Base-by-base conservation (phyloP, 2,113 vertebrate species). In the Dromaius novaehollandiae region DNA sequence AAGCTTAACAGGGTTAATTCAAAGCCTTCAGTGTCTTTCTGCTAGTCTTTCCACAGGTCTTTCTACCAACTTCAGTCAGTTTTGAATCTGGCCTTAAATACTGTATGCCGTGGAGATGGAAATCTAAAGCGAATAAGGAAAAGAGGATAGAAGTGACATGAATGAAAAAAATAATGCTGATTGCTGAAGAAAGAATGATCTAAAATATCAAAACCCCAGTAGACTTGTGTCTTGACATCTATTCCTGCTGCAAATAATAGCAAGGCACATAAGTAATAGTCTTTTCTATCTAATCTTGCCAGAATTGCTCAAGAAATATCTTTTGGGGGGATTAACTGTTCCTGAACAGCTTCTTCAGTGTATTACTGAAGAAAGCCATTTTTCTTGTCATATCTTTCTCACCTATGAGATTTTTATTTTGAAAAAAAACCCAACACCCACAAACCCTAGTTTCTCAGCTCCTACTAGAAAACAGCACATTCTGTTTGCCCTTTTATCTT, bases 241-340 rank as follows among this genome's bases (percentile, higher is more conserved):
- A 65, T 25, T 26, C n/a, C 32, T 70, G 60, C 55, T 83, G 60
- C 51, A 96, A 63, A 86, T 65, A 90, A 46, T 46, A 68, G 83
- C 24, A 78, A 73, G 90, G 38, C 77, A 90, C 36, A n/a, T 64
- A 88, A 92, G 51, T 80, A 91, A 83, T 28, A 70, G 34, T 8
- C 46, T 88, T 86, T 77, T 58, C 93, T 96, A 30, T 42, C 61
- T 87, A 90, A 82, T 56, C 88, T 84, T 88, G 56, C 88, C 92
- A 92, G 90, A 90, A 82, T 90, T 86, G 65, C 95, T 86, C 88
- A 93, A 90, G 76, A 90, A 86, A 86, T 93, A 65, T 71, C 38
- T 93, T 90, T 58, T 13, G 1, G 15, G 7, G n/a, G 90, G 92
- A 97, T 96, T 96, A 96, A 79, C 73, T 96, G 93, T 96, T 94